Conservation (phyloP, 2,888 invertebrate genomes). For the Ptychoptera albimana region DNA sequence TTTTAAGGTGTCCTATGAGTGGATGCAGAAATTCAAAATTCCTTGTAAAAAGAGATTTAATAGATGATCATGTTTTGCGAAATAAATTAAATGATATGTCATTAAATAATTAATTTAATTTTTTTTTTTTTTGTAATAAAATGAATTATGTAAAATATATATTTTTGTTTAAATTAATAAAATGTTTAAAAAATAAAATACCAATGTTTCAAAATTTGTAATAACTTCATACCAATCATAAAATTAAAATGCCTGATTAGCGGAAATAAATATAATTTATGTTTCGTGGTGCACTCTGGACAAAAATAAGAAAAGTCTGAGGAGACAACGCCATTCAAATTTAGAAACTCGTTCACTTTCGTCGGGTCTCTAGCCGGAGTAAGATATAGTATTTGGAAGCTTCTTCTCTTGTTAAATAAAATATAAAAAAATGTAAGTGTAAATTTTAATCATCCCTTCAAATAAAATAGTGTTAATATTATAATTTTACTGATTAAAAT, state of each 20-base stretch:
- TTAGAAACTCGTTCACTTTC: conserved; percentile 48
- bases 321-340: conserved; percentile 20
- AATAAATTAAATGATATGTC: conserved; percentile 8
- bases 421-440: conserved; percentile 3
- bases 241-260: too few relatives aligned
- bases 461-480: too few relatives aligned
- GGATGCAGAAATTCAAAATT: conserved; percentile 33
- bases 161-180: too few relatives aligned
- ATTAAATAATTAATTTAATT: too few relatives aligned
- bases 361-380: conserved; percentile 50
- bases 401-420: background rate
- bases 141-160: too few relatives aligned
- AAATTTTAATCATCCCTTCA: background rate
- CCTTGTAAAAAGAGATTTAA: conserved; percentile 23
- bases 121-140: too few relatives aligned
- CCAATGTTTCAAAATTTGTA: too few relatives aligned
- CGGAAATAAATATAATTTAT: too few relatives aligned
- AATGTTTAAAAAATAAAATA: too few relatives aligned
- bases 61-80: conserved; percentile 30
- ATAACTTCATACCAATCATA: too few relatives aligned
- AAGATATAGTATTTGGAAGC: conserved; percentile 24
- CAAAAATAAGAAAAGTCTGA: background rate
- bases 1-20: conserved; percentile 24
- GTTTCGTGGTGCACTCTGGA: background rate
- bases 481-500: too few relatives aligned